Evolutionary conservation across 2,888 invertebrate species (phyloP), one percentile per base, ranked within the genome.

Genomic region (Drosophila meridiana): DNA sequence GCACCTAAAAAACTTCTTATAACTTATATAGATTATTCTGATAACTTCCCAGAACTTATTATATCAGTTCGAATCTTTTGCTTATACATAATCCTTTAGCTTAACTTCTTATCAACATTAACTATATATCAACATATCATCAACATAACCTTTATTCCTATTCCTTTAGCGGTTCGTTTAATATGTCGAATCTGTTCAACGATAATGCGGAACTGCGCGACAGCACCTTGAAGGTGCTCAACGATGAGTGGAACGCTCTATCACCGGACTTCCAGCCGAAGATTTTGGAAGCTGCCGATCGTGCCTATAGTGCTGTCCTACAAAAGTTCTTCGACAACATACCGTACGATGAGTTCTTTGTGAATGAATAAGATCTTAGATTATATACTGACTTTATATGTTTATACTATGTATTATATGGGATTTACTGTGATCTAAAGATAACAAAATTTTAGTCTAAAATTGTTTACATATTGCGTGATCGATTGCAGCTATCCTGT

Each of bases 131-230:
- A 20, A 20, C 20, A 20, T 20, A 20, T 20, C 20, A 20, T 20
- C 20, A 20, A 20, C 20, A 20, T 20, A 20, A 20, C 20, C 20
- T 20, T 20, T 20, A 20, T 20, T 20, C 20, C 20, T 20, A 20
- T 9, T 14, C 9, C 61, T 65, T 50, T 55, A 91, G 91, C 7
- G 87, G 87, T 3, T 63, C 73, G 50, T 69, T 89, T 4, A 43
- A 83, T 13, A 62, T 91, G 84, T 76, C 89, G 5, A 91, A 90
- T 63, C 73, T 91, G 3, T 91, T 91, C 53, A 80, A 85, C 32
- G 79, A 84, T 30, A 90, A 91, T 28, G 59, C 58, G 42, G 76
- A 78, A 1, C 67, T 91, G 8, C 75, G 83, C 3, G 84, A 91
- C 3, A 91, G 81, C 61, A 90, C 90, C 4, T n/a, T 88, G 36